phyloP scores from a whole-genome alignment of 35 echinoderm and acorn worm genomes.

The Holothuria glaberrima region DNA sequence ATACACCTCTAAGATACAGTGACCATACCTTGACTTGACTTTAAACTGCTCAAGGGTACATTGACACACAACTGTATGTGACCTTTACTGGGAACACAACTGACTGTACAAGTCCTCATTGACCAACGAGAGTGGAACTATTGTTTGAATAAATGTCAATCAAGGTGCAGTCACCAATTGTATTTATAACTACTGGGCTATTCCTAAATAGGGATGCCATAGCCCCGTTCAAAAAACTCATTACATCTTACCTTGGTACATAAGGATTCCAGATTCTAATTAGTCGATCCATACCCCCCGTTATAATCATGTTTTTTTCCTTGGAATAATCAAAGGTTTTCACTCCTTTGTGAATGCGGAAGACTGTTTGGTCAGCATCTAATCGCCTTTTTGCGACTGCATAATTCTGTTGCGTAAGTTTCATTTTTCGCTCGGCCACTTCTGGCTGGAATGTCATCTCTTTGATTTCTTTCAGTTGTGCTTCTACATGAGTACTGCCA shows the following conservation, averaged over 20 bases:
- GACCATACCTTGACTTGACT: too few species aligned
- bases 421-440: constrained; percentile 76
- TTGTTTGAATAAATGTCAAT: too few species aligned
- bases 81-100: too few species aligned
- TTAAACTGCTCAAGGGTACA: too few species aligned
- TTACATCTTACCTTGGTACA: constrained; percentile 83
- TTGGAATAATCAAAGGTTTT: constrained; percentile 98
- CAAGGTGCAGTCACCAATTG: too few species aligned
- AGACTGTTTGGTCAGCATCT: constrained; percentile 82
- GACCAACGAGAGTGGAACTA: too few species aligned
- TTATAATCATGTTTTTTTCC: constrained; percentile 89
- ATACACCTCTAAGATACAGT: too few species aligned
- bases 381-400: constrained; percentile 68
- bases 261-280: constrained; percentile 97
- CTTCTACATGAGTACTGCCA: constrained; percentile 93
- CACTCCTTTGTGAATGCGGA: constrained; percentile 95
- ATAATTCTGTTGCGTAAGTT: constrained; percentile 91
- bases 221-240: too few species aligned
- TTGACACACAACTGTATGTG: too few species aligned
- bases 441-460: constrained; percentile 71
- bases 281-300: constrained; percentile 94
- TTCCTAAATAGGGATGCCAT: too few species aligned
- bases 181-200: too few species aligned
- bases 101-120: too few species aligned
- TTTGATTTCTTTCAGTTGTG: constrained; percentile 88